phyloP scores from a whole-genome alignment of 2,888 invertebrate genomes.

The Galeopsomyia nigrocyanea region DNA sequence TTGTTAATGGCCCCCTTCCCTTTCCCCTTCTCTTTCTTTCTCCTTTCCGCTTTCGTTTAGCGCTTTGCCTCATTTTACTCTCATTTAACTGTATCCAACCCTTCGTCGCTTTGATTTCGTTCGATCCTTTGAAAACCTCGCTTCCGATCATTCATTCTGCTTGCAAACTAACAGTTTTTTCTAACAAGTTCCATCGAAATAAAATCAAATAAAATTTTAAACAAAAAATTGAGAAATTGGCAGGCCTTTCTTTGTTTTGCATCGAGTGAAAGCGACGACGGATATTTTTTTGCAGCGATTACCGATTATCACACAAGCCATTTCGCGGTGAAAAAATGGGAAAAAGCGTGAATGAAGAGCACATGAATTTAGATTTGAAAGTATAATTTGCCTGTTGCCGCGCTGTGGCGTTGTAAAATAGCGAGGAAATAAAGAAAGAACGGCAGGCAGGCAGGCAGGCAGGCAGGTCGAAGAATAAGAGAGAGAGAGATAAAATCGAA shows the following conservation, averaged over 20 bases:
- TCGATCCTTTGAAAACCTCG: too few species aligned
- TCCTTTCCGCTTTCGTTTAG: constrained; percentile 45
- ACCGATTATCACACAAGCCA: constrained; percentile 43
- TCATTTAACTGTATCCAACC: constrained; percentile 12
- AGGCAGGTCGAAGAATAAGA: too few species aligned
- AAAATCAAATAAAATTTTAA: too few species aligned
- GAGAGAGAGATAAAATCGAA: too few species aligned
- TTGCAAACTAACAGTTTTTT: too few species aligned
- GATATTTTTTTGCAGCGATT: constrained; percentile 37
- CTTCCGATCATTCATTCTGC: too few species aligned
- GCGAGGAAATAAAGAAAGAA: too few species aligned
- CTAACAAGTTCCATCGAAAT: too few species aligned
- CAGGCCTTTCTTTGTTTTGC: too few species aligned
- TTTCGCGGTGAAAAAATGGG: constrained; percentile 31
- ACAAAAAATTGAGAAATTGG: too few species aligned
- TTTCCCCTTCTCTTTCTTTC: constrained; percentile 45
- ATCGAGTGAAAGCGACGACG: constrained; percentile 20
- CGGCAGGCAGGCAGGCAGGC: too few species aligned
- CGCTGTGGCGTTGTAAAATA: not conserved
- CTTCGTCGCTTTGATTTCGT: not conserved
- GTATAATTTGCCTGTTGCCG: constrained; percentile 56
- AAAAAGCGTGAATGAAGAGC: constrained; percentile 51
- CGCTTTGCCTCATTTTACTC: constrained; percentile 40
- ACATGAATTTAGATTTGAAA: constrained; percentile 58
- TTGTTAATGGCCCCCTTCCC: constrained; percentile 62